Conservation (phyloP, 2,888 invertebrate genomes). For the Stenodera caucasica region DNA sequence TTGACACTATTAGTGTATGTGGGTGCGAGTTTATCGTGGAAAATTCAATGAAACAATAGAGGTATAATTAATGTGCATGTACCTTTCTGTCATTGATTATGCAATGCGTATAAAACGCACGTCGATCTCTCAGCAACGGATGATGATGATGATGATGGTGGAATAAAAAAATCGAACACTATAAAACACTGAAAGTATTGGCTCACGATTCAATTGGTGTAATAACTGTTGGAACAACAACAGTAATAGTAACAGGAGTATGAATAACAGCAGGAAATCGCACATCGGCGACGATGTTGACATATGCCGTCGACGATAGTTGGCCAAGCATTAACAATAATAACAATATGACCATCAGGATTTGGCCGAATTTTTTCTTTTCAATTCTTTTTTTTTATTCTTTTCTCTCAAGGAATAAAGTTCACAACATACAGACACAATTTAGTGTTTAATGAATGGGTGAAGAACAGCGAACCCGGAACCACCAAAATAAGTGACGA, state of each 20-base stretch:
- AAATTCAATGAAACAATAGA: not conserved
- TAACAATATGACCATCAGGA: not conserved
- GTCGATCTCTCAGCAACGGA: constrained; percentile 8
- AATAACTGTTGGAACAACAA: constrained; percentile 10
- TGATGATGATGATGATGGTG: not conserved
- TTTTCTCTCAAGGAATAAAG: too few species aligned
- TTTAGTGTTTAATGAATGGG: constrained; percentile 8
- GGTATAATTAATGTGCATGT: constrained; percentile 17
- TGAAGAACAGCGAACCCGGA: constrained; percentile 28
- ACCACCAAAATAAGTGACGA: constrained; percentile 19
- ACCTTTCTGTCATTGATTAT: constrained; percentile 49
- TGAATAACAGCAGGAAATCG: constrained; percentile 17
- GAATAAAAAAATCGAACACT: constrained; percentile 7
- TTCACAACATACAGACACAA: too few species aligned
- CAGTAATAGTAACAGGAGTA: constrained; percentile 7
- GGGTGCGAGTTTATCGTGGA: not conserved
- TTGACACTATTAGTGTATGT: not conserved
- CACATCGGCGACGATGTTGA: constrained; percentile 20
- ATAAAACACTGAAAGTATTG: constrained; percentile 24
- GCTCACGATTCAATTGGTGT: constrained; percentile 16
- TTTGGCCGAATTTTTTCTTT: too few species aligned
- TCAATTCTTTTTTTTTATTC: too few species aligned
- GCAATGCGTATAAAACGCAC: constrained; percentile 44
- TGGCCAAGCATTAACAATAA: not conserved
- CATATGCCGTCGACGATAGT: constrained; percentile 14